Evolutionary conservation across 2,888 invertebrate genomes (phyloP).

Genomic region (Sipunculus nudus): DNA sequence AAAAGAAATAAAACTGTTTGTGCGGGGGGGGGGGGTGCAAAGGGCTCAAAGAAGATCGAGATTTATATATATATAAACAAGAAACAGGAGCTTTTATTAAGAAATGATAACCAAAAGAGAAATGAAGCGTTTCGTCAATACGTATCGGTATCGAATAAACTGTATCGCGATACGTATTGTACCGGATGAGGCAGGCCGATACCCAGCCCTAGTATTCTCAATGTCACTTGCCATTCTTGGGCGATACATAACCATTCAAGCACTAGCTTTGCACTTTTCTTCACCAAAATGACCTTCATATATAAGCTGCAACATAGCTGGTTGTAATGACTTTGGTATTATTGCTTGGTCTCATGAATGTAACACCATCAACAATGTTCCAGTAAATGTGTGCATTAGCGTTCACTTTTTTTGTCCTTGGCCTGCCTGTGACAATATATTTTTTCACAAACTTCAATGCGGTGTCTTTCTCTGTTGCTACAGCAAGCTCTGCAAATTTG

Average conservation of each 20-base stretch:
- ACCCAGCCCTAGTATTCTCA: too few relatives aligned
- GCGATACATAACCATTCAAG: conserved; percentile 22
- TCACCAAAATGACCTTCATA: conserved; percentile 23
- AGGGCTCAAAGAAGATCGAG: too few relatives aligned
- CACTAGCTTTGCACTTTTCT: conserved; percentile 19
- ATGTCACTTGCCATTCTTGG: conserved; percentile 19
- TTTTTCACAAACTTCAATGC: neutral
- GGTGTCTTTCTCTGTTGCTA: conserved; percentile 9
- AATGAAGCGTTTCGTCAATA: too few relatives aligned
- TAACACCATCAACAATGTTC: conserved; percentile 9
- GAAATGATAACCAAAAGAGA: too few relatives aligned
- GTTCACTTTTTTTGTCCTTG: conserved; percentile 1
- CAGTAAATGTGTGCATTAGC: conserved; percentile 1
- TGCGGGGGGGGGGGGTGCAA: too few relatives aligned
- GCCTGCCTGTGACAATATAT: neutral
- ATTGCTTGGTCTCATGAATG: neutral
- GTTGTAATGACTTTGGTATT: neutral
- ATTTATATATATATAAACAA: too few relatives aligned
- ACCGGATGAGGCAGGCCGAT: too few relatives aligned
- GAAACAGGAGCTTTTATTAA: too few relatives aligned
- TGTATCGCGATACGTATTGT: too few relatives aligned
- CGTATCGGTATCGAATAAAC: too few relatives aligned
- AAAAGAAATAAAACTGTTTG: too few relatives aligned
- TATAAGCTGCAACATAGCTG: neutral
- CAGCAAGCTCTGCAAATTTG: conserved; percentile 9